Evolutionary conservation across 2,797 vertebrate genomes (phyloP).

Genomic region (Synaphobranchus kaupii): DNA sequence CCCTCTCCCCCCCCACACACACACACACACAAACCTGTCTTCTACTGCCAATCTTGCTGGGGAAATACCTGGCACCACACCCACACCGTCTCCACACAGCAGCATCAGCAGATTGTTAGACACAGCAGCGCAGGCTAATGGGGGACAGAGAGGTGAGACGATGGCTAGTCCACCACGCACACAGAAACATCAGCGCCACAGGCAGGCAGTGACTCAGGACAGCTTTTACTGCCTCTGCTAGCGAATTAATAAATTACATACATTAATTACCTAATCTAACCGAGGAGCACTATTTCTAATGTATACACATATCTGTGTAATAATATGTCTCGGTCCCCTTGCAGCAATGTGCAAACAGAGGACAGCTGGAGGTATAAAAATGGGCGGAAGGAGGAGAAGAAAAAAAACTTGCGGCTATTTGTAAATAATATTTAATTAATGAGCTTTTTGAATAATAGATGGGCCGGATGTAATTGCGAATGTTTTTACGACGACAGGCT

Average conservation of each 20-base stretch:
- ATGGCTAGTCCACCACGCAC: background rate
- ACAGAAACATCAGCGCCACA: background rate
- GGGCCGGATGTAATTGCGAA: constrained; percentile 43
- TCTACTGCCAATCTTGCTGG: constrained; percentile 3
- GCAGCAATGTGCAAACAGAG: background rate
- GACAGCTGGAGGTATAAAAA: background rate
- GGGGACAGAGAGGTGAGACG: background rate
- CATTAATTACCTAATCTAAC: constrained; percentile 20
- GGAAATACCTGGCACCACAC: background rate
- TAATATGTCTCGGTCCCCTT: background rate
- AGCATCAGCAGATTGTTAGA: background rate
- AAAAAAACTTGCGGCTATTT: constrained; percentile 39
- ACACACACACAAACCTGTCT: background rate
- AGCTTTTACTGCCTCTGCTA: constrained; percentile 15
- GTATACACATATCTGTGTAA: constrained; percentile 30
- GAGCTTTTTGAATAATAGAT: constrained; percentile 50
- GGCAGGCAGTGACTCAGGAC: background rate
- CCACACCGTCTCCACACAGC: background rate
- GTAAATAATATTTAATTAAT: constrained; percentile 65
- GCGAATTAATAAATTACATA: constrained; percentile 9
- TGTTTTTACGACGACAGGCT: constrained; percentile 46
- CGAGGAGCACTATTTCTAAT: constrained; percentile 16
- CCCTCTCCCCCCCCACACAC: background rate
- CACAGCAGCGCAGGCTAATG: constrained; percentile 12
- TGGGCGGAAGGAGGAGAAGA: background rate